Conservation (phyloP, 2,888 invertebrate genomes). For the Melikaiella ostensackeni region DNA sequence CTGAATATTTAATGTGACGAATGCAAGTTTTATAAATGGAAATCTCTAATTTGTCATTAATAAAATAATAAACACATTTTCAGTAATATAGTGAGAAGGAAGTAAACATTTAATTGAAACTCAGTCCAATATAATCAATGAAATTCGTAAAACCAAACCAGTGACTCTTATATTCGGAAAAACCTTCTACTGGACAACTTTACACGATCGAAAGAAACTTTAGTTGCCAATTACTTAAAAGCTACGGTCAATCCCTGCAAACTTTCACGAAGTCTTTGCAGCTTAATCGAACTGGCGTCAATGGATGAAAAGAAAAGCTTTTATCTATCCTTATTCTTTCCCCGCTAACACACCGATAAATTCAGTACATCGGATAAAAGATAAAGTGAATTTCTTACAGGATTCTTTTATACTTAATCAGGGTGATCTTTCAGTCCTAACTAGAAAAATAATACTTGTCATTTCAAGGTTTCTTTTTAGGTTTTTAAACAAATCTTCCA, state of each 20-base stretch:
- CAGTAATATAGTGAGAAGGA: neutral
- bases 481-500: no score
- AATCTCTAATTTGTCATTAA: no score
- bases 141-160: neutral
- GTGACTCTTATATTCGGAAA: neutral
- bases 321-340: neutral
- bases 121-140: neutral
- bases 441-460: neutral
- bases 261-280: conserved; percentile 12
- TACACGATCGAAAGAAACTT: conserved; percentile 22
- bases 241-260: conserved; percentile 16
- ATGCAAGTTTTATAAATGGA: no score
- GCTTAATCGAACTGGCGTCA: conserved; percentile 28
- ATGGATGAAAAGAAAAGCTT: conserved; percentile 24
- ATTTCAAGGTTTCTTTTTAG: no score
- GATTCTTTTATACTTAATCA: neutral
- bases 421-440: neutral
- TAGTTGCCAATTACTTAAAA: conserved; percentile 36
- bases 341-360: neutral
- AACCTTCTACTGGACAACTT: conserved; percentile 13
- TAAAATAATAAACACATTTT: no score
- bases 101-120: neutral
- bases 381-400: neutral
- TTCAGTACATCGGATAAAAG: neutral
- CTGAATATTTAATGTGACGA: no score